Evolutionary conservation across 2,888 invertebrate genomes (phyloP).

Genomic region (Eremobia ochroleuca): DNA sequence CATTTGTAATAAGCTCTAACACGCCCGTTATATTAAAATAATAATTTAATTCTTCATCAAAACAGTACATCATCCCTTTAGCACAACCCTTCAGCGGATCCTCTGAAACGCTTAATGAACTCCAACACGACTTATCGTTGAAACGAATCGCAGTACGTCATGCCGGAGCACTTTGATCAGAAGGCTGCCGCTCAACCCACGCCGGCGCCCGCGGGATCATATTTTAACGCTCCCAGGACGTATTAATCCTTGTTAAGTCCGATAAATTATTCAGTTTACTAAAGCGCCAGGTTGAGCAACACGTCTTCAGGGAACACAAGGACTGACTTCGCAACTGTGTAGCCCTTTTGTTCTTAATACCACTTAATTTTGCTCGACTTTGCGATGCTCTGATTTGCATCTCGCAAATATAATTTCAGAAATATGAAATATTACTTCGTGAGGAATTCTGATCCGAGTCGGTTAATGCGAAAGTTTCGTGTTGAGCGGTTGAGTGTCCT

Average conservation of each 20-base stretch:
- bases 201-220: slow-evolving; percentile 71
- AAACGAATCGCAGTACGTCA: slow-evolving; percentile 29
- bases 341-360: slow-evolving; percentile 72
- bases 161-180: slow-evolving; percentile 59
- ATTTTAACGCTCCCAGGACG: slow-evolving; percentile 79
- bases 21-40: slow-evolving; percentile 30
- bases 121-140: slow-evolving; percentile 37
- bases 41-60: slow-evolving; percentile 37
- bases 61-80: slow-evolving; percentile 41
- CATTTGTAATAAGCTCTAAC: slow-evolving; percentile 28
- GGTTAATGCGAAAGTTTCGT: slow-evolving; percentile 62
- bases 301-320: slow-evolving; percentile 55
- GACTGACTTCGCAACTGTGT: slow-evolving; percentile 66
- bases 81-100: slow-evolving; percentile 28
- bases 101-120: slow-evolving; percentile 46
- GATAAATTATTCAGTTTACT: slow-evolving; percentile 84
- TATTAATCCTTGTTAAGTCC: slow-evolving; percentile 86
- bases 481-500: slow-evolving; percentile 27
- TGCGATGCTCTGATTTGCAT: slow-evolving; percentile 65
- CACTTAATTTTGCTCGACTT: slow-evolving; percentile 70
- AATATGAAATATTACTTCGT: slow-evolving; percentile 69
- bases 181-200: slow-evolving; percentile 9
- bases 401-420: slow-evolving; percentile 65
- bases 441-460: slow-evolving; percentile 57
- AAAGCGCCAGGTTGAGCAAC: slow-evolving; percentile 57